A percentile compares a stretch with the other conserved stretches of the same genome.
Conservation (phyloP, 2,888 invertebrate species). For the Macropis europaea region DNA sequence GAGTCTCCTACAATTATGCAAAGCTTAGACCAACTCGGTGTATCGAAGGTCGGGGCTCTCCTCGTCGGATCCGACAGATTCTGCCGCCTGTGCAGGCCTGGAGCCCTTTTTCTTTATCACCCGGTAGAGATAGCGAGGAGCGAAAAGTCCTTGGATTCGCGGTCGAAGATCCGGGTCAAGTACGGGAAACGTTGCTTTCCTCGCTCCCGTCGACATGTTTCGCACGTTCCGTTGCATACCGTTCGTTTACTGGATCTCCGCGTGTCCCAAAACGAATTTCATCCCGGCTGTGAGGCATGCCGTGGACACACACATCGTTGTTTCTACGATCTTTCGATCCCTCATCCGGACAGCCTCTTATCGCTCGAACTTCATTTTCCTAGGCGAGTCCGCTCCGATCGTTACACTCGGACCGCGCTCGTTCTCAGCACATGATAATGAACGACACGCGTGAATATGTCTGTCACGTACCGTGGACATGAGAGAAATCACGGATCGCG, state of each 20-base stretch:
- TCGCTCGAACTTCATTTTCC: neutral
- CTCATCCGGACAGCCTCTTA: neutral
- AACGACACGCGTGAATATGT: constrained; percentile 13
- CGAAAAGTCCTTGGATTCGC: constrained; percentile 22
- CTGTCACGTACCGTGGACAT: constrained; percentile 18
- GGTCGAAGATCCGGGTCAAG: constrained; percentile 34
- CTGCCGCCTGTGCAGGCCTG: too few relatives aligned
- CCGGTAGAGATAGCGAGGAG: too few relatives aligned
- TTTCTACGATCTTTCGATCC: neutral
- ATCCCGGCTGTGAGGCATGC: neutral
- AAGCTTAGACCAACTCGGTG: too few relatives aligned
- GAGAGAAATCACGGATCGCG: constrained; percentile 5
- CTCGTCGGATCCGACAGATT: too few relatives aligned
- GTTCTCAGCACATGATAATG: neutral
- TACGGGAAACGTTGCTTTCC: constrained; percentile 23
- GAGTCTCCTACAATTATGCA: too few relatives aligned
- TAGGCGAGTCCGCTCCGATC: neutral
- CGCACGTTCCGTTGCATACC: constrained; percentile 22
- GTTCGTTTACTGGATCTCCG: neutral
- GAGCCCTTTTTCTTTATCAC: too few relatives aligned
- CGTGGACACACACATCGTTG: neutral
- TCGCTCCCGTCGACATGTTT: constrained; percentile 26
- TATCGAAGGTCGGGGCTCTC: too few relatives aligned
- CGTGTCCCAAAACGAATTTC: too few relatives aligned
- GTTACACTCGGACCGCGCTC: neutral